Evolutionary conservation across 2,888 invertebrate genomes (phyloP).

Genomic region (Xestobium rufovillosum): DNA sequence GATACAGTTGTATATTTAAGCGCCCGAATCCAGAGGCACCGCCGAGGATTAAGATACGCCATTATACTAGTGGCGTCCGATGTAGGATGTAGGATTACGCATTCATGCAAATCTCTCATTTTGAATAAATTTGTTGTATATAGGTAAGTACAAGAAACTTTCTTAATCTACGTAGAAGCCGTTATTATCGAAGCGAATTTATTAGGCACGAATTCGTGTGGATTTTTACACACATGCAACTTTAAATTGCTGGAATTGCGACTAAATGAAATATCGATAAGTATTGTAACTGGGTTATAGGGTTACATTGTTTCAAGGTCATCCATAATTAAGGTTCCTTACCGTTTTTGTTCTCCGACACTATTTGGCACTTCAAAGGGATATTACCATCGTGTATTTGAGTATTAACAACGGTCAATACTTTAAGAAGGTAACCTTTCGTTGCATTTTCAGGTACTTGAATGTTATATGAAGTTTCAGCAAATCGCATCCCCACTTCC

Average conservation of each 20-base stretch:
- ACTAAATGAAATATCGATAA: no score
- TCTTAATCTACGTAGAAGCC: background rate
- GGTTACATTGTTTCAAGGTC: slow-evolving; percentile 1
- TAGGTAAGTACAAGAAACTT: background rate
- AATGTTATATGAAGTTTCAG: slow-evolving; percentile 77
- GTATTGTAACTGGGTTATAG: no score
- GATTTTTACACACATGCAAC: background rate
- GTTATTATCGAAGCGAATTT: background rate
- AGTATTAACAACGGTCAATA: slow-evolving; percentile 67
- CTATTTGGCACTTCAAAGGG: slow-evolving; percentile 72
- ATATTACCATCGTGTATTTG: slow-evolving; percentile 59
- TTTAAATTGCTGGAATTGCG: background rate
- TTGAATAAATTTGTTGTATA: no score
- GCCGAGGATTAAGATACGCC: no score
- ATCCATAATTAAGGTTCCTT: slow-evolving; percentile 20
- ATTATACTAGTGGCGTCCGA: no score
- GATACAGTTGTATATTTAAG: no score
- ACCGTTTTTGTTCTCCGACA: slow-evolving; percentile 70
- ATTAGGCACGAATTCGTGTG: background rate
- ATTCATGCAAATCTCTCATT: no score
- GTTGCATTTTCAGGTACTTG: slow-evolving; percentile 73
- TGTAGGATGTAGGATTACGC: no score
- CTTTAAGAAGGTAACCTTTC: slow-evolving; percentile 59
- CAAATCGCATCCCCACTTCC: slow-evolving; percentile 77
- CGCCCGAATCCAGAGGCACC: no score